Conservation (phyloP, 2,888 invertebrate species). For the Anoplius nigerrimus region DNA sequence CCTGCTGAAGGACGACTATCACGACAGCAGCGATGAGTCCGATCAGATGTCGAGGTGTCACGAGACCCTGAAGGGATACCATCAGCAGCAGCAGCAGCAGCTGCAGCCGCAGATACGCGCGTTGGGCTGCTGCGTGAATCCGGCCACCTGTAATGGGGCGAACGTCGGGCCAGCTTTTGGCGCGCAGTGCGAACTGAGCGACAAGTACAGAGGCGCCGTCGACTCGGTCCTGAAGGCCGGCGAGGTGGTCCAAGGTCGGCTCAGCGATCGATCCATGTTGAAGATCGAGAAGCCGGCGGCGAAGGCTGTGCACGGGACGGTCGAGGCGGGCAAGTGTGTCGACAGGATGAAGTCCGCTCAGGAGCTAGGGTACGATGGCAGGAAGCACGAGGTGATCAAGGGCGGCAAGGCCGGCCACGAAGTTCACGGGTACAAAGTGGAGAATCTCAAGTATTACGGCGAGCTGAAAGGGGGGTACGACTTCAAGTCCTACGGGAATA, state of each 20-base stretch:
- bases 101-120: constrained; percentile 26
- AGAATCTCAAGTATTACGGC: constrained; percentile 70
- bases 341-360: constrained; percentile 63
- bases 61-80: constrained; percentile 35
- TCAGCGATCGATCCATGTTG: constrained; percentile 62
- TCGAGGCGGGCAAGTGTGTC: constrained; percentile 41
- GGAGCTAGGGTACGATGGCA: constrained; percentile 22
- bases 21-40: constrained; percentile 41
- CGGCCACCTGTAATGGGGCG: constrained; percentile 21
- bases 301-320: constrained; percentile 33
- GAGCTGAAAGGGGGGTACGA: constrained; percentile 68
- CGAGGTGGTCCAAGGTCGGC: constrained; percentile 62
- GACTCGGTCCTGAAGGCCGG: constrained; percentile 62
- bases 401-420: constrained; percentile 53
- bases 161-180: background rate
- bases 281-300: constrained; percentile 61
- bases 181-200: constrained; percentile 35
- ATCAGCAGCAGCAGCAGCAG: constrained; percentile 26
- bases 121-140: constrained; percentile 1
- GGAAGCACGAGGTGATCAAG: constrained; percentile 55
- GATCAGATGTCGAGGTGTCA: constrained; percentile 23
- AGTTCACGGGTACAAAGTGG: constrained; percentile 65
- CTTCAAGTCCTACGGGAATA: constrained; percentile 68
- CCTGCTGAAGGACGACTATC: constrained; percentile 39
- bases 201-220: constrained; percentile 64